These are phyloP conservation scores for Zosterops borbonicus DNA, from an alignment of 2,113 vertebrate species.

Conservation along the genomic window DNA sequence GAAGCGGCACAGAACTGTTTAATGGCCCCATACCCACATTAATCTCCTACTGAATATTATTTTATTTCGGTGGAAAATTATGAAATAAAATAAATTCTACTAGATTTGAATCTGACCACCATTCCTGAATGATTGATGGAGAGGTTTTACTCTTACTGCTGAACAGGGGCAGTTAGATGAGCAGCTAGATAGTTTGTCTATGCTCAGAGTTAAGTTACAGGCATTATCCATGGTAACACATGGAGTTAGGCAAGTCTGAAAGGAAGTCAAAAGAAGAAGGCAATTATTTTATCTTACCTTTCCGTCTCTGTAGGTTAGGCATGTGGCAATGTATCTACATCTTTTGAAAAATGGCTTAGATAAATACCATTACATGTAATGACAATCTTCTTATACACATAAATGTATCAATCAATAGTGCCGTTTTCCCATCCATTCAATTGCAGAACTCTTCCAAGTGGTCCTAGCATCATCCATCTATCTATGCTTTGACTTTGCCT, in stretches of 20 bases:
- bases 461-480: not conserved
- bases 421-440: not conserved
- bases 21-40: not conserved
- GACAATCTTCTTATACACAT: not conserved
- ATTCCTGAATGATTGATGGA: not conserved
- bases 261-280: not conserved
- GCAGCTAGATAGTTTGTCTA: not conserved
- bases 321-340: not conserved
- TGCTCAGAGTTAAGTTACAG: not conserved
- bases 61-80: not conserved
- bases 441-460: not conserved
- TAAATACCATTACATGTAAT: not conserved
- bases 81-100: not conserved
- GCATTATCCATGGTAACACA: fast-evolving
- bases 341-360: not conserved
- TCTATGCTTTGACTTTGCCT: not conserved
- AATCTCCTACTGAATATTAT: not conserved
- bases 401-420: not conserved
- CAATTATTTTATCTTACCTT: not conserved
- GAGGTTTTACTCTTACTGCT: not conserved
- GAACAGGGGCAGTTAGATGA: not conserved
- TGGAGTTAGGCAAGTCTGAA: not conserved
- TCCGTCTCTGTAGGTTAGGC: not conserved
- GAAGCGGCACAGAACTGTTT: not conserved
- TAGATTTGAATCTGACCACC: not conserved